Base-by-base conservation (phyloP, 1,140 invertebrate genomes). In the Phenacoccus solenopsis region DNA sequence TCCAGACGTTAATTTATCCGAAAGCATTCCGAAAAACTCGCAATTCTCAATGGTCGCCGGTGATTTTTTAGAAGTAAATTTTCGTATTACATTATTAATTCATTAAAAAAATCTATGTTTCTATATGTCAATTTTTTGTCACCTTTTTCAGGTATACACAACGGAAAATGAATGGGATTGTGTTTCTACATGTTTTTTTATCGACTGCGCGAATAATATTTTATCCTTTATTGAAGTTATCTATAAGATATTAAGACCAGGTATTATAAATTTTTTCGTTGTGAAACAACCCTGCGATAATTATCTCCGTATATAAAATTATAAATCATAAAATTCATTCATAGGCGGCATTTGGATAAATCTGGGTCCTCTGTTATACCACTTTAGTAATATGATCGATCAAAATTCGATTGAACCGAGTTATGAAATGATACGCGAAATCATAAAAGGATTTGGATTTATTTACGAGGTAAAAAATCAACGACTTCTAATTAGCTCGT, bases 201-300 rank as follows among this genome's bases (percentile, higher is more conserved):
- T 99, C 70, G 97, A 99, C 78, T 99, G 97, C 77, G 96, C 96
- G 16, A 90, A 92, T 69, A 98, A 98, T 79, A 88, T 98, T 4
- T 89, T 98, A 27, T 87, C 90, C 72, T 98, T 98, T 76, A 89
- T 99, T 64, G 94, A 98, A 81, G 90, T 88, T 22, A 98, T 98
- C 76, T 94, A 89, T 78, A 86, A 87, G 70, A 96, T 98, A 76
- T 79, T 99, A 1, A 90, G 91, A 78, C 91, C 93, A 13, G 86
- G 85, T 74, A 49, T 16, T 49, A 1, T 32, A 20, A 5, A 67
- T 7, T 13, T 7, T 32, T 49, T 49, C 38, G 38, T 49, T 49
- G 3, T 49, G 38, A 9, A 49, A 49, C 16, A n/a, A 32, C 30
- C 30, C 13, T 32, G 30, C 30, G 13, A 7, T 13, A 13, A 32